Conservation (phyloP, 2,113 vertebrate species). For the Raja brachyura region DNA sequence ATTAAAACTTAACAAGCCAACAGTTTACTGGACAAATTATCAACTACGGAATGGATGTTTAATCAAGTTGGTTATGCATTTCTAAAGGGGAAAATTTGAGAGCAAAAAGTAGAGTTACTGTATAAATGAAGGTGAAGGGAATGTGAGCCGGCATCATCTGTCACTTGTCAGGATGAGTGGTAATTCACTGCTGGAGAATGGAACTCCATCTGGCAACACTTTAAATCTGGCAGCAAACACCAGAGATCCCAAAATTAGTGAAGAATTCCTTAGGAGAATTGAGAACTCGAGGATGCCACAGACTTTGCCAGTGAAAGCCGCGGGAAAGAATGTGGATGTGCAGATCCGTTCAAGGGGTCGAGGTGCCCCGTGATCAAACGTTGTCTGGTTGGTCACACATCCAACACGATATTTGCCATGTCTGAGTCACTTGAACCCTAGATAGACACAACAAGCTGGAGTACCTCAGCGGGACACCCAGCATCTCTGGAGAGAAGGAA, state of each 20-base stretch:
- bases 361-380: not conserved
- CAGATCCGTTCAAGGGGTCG: not conserved
- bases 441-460: too few species aligned
- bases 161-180: constrained; percentile 25
- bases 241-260: constrained; percentile 34
- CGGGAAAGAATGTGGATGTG: not conserved
- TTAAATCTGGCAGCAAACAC: constrained; percentile 34
- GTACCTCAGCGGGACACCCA: too few species aligned
- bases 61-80: not conserved
- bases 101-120: not conserved
- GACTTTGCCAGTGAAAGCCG: constrained; percentile 24
- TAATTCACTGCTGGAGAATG: constrained; percentile 37
- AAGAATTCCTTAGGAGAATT: constrained; percentile 1
- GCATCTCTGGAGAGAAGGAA: too few species aligned
- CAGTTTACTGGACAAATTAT: not conserved
- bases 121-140: not conserved
- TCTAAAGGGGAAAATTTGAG: not conserved
- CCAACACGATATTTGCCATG: not conserved
- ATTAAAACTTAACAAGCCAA: not conserved
- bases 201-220: constrained; percentile 38
- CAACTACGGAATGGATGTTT: not conserved
- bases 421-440: not conserved
- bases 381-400: not conserved
- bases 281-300: constrained; percentile 24
- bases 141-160: constrained; percentile 23